Percentiles rank a stretch among this genome's conserved stretches.
Evolutionary conservation across 2,113 vertebrate species (phyloP).

Genomic region (Girardinichthys multiradiatus): DNA sequence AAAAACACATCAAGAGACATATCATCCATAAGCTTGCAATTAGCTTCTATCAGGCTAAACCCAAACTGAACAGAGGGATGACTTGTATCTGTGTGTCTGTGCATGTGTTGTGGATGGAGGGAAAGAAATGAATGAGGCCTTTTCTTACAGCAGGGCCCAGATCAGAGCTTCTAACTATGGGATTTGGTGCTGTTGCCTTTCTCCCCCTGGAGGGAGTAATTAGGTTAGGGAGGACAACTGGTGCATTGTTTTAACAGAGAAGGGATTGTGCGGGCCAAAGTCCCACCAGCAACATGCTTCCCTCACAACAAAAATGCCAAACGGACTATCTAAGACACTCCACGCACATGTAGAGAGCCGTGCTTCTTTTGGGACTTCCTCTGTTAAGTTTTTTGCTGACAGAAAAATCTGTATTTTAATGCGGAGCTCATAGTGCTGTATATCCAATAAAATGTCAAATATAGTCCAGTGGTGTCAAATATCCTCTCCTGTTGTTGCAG

Average conservation of each 20-base stretch:
- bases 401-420: conserved; percentile 20
- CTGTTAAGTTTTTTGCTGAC: conserved; percentile 2
- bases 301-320: conserved; percentile 79
- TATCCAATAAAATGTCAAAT: conserved; percentile 65
- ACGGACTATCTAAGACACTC: conserved; percentile 65
- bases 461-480: conserved; percentile 63
- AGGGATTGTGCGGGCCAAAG: conserved; percentile 83
- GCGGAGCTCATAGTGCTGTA: conserved; percentile 12
- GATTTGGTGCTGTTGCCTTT: conserved; percentile 82
- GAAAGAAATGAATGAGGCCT: conserved; percentile 78
- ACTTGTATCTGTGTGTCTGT: conserved; percentile 27
- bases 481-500: conserved; percentile 50
- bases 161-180: conserved; percentile 82
- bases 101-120: conserved; percentile 38
- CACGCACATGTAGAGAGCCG: conserved; percentile 23
- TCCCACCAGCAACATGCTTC: conserved; percentile 82
- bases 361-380: conserved; percentile 20
- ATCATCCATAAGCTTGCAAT: conserved; percentile 42
- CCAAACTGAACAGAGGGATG: conserved; percentile 23
- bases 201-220: conserved; percentile 82
- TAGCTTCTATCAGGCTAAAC: conserved; percentile 30
- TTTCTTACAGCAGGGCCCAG: conserved; percentile 77
- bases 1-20: conserved; percentile 34
- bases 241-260: conserved; percentile 85
- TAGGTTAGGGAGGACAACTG: conserved; percentile 85